Evolutionary conservation across 2,797 vertebrate species (phyloP).

Genomic region (Cheirogaleus major): DNA sequence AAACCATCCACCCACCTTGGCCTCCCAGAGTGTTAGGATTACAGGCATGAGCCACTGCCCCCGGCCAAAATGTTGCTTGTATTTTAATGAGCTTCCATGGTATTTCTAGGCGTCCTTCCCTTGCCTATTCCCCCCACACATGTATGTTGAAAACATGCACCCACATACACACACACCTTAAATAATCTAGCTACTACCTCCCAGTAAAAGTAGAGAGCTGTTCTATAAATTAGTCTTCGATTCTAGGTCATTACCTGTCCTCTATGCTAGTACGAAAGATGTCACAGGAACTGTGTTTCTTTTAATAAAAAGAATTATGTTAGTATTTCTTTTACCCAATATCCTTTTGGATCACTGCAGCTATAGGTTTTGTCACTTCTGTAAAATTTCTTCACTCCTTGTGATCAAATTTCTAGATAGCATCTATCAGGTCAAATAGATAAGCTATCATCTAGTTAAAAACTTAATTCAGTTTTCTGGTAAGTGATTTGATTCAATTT

Average conservation of each 20-base stretch:
- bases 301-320: neutral
- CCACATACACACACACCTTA: too few relatives aligned
- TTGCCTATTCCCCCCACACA: neutral
- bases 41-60: too few relatives aligned
- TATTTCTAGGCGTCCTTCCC: neutral
- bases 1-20: too few relatives aligned
- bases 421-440: neutral
- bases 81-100: neutral
- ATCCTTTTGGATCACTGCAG: neutral
- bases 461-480: constrained; percentile 1
- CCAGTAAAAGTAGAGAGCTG: neutral
- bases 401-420: neutral
- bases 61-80: neutral
- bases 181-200: neutral
- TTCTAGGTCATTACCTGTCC: neutral
- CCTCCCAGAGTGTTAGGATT: too few relatives aligned
- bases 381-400: neutral
- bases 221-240: neutral
- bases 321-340: neutral
- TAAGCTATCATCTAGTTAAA: neutral
- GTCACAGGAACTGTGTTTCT: neutral
- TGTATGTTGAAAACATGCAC: neutral
- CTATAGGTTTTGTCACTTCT: neutral
- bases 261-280: neutral
- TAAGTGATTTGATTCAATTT: neutral